phyloP scores from a whole-genome alignment of 2,797 vertebrate species.

The Euphonia xanthogaster region DNA sequence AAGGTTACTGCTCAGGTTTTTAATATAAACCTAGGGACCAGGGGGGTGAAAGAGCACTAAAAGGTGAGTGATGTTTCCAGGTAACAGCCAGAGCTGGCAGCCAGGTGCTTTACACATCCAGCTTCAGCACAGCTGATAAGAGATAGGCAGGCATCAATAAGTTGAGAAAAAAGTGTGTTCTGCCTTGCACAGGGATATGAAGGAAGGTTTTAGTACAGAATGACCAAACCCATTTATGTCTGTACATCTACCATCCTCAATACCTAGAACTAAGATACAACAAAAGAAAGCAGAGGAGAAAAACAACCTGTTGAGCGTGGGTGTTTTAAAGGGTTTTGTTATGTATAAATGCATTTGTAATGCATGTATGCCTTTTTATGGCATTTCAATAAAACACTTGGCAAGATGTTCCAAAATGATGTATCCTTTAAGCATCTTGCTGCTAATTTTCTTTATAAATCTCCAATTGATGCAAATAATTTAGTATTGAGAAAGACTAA shows the following conservation, averaged over 20 bases:
- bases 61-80: constrained; percentile 35
- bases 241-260: neutral
- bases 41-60: neutral
- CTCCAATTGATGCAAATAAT: neutral
- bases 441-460: neutral
- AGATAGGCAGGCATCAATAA: neutral
- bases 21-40: neutral
- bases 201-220: neutral
- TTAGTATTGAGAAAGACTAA: neutral
- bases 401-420: neutral
- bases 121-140: constrained; percentile 20
- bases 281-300: neutral
- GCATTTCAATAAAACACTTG: neutral
- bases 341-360: neutral
- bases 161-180: neutral
- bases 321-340: constrained; percentile 30
- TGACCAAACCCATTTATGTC: neutral
- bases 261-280: neutral
- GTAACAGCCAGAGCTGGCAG: neutral
- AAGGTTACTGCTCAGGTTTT: neutral
- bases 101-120: neutral
- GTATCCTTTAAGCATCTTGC: neutral
- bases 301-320: constrained; percentile 12
- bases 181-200: neutral
- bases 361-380: neutral